A percentile compares a stretch with the other conserved stretches of the same genome.
Conservation (phyloP, 2,797 vertebrate genomes). For the Harpagifer antarcticus region DNA sequence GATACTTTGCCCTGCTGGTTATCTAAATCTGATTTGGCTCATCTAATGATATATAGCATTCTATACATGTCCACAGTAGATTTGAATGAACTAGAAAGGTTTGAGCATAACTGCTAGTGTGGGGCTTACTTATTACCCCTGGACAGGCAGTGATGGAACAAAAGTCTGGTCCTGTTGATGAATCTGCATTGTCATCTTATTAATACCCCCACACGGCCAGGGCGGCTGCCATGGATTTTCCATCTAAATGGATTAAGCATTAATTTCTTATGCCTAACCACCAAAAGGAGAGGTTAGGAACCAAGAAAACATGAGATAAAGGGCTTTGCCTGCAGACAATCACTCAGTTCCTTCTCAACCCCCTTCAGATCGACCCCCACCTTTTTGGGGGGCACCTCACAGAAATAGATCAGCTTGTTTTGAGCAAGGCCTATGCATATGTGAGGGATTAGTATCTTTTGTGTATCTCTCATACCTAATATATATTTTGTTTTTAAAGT, state of each 20-base stretch:
- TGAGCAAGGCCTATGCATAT: conserved; percentile 37
- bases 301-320: conserved; percentile 62
- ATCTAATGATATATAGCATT: conserved; percentile 62
- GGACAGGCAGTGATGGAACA: conserved; percentile 75
- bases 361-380: conserved; percentile 41
- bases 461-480: conserved; percentile 12
- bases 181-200: conserved; percentile 82
- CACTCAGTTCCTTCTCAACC: conserved; percentile 45
- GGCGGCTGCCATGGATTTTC: conserved; percentile 80
- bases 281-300: conserved; percentile 66
- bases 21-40: conserved; percentile 29
- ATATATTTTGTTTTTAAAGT: conserved; percentile 16
- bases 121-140: conserved; percentile 69
- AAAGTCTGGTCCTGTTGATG: conserved; percentile 72
- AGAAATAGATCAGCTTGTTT: conserved; percentile 49
- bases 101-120: conserved; percentile 47
- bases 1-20: conserved; percentile 24
- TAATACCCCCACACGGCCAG: conserved; percentile 73
- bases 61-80: conserved; percentile 61
- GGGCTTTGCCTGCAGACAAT: conserved; percentile 69
- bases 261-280: conserved; percentile 79
- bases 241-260: conserved; percentile 83
- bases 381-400: conserved; percentile 17
- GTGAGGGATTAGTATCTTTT: conserved; percentile 32
- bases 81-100: conserved; percentile 52